Base-by-base conservation (phyloP, 2,888 invertebrate species). In the Zhuqinia jingwanae region DNA sequence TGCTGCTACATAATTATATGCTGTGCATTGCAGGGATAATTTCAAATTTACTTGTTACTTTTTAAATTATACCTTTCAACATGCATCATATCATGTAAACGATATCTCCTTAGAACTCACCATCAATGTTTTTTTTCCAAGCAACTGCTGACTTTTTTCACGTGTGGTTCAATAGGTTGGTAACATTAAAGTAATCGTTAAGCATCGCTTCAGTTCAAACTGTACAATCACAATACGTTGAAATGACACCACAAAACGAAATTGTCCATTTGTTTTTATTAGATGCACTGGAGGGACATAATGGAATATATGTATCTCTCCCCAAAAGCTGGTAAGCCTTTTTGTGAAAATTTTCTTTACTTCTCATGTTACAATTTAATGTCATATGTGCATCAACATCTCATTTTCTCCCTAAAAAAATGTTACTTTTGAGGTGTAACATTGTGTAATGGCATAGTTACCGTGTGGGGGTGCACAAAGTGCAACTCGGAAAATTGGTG, bases 221-320 rank as follows among this genome's bases (percentile, higher is more conserved):
- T 50, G 53, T 13, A 42, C 42, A 45, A 22, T 10, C n/a, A 50
- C 53, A 1, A 17, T 76, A 56, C 75, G 75, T 56, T 22, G 10
- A 53, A n/a, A 47, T 50, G 25, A 50, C 17, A 50, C 27, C 50
- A 20, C 25, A 8, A 68, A 30, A 60, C 27, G 22, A 42, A 77
- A 77, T 58, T 58, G 60, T 78, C 77, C 77, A 78, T 78, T 78
- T 60, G 77, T 45, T 78, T 78, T 78, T 78, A 78, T 78, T 60
- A 45, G 60, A 60, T 78, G 77, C 60, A 36, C 36, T 36, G 36
- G 3, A 78, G 47, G 63, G 60, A 45, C 22, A 78, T 60, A 58
- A 47, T 78, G 77, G 45, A 78, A 36, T 36, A 6, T 36, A 3
- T 36, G n/a, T n/a, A n/a, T n/a, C n/a, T 58, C 25, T 42, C n/a